These are phyloP conservation scores for Penaeus indicus DNA, from an alignment of 1,140 invertebrate species.

Conservation along the genomic window DNA sequence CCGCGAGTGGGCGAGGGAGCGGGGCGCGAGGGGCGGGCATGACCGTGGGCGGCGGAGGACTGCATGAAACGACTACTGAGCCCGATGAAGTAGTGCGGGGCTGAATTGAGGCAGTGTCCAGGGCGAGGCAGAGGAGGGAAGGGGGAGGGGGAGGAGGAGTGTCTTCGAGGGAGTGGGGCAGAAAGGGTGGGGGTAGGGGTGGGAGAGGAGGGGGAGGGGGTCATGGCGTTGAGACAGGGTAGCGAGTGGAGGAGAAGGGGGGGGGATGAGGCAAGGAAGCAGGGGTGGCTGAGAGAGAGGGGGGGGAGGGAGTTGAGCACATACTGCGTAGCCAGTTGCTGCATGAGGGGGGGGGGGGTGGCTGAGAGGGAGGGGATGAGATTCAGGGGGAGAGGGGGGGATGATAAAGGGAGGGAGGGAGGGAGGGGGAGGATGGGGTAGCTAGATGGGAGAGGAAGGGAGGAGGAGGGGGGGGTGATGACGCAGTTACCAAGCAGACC, in stretches of 20 bases:
- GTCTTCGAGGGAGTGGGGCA: background rate
- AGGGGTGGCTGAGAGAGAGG: background rate
- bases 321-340: background rate
- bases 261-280: background rate
- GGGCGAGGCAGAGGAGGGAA: background rate
- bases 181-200: background rate
- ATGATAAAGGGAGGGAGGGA: background rate
- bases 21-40: too few species aligned
- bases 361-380: background rate
- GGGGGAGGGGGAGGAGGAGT: background rate
- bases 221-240: background rate
- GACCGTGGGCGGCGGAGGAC: too few species aligned
- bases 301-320: background rate
- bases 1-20: too few species aligned
- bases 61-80: too few species aligned
- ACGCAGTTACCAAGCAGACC: too few species aligned
- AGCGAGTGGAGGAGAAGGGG: background rate
- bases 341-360: background rate
- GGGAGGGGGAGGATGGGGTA: conserved; percentile 1
- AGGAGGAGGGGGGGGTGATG: background rate
- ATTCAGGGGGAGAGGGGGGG: background rate
- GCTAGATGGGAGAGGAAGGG: background rate
- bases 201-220: background rate
- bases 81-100: too few species aligned
- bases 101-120: too few species aligned